A percentile compares a stretch with the other conserved stretches of the same genome.
Conservation (phyloP, 2,113 vertebrate genomes). For the Piprites chloris region DNA sequence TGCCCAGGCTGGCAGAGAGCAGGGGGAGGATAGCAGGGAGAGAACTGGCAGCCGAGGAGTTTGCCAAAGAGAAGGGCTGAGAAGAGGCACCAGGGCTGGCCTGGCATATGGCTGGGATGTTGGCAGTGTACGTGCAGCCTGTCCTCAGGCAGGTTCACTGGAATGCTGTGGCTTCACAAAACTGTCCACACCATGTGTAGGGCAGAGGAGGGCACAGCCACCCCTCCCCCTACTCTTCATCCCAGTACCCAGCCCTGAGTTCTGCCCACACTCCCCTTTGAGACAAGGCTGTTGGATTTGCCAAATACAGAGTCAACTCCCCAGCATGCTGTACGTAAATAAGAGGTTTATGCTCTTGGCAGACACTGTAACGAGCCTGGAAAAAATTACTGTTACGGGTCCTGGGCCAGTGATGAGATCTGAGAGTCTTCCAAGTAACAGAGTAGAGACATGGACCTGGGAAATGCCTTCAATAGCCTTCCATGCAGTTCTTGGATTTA, state of each 20-base stretch:
- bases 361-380: not conserved
- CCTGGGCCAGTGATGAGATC: not conserved
- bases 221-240: not conserved
- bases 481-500: not conserved
- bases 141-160: not conserved
- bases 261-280: not conserved
- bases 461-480: slow-evolving; percentile 3
- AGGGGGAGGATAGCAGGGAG: not conserved
- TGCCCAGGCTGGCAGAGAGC: not conserved
- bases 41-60: not conserved
- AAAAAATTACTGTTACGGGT: not conserved
- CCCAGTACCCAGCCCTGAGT: rapidly evolving
- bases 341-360: not conserved
- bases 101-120: not conserved
- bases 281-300: not conserved
- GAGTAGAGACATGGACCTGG: not conserved
- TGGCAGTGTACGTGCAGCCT: rapidly evolving
- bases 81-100: not conserved
- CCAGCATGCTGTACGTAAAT: not conserved
- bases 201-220: not conserved
- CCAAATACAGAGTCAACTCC: not conserved
- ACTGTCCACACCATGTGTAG: rapidly evolving
- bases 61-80: not conserved
- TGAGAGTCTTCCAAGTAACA: not conserved
- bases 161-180: not conserved